These are phyloP conservation scores for Iselma pallidipennis DNA, from an alignment of 2,888 invertebrate species.

Conservation along the genomic window DNA sequence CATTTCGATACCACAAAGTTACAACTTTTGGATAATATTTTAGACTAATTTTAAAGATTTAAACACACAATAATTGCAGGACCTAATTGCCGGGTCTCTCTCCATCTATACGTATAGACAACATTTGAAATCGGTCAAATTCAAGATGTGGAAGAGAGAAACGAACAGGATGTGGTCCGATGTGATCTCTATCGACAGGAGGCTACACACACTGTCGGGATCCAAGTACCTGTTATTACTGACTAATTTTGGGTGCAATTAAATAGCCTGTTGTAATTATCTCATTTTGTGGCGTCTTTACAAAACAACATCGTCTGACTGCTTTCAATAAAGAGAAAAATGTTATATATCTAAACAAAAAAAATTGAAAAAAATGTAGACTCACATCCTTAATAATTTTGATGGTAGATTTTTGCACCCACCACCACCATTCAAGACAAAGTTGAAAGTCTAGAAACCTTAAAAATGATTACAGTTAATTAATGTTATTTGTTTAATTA, in stretches of 20 bases:
- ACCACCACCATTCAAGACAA: neutral
- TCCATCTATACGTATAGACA: constrained; percentile 23
- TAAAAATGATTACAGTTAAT: constrained; percentile 21
- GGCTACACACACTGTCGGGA: constrained; percentile 37
- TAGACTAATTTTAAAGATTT: constrained; percentile 45
- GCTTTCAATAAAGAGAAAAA: constrained; percentile 21
- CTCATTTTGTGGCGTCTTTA: constrained; percentile 55
- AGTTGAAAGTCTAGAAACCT: neutral
- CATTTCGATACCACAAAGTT: constrained; percentile 30
- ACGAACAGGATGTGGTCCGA: constrained; percentile 29
- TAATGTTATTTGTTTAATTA: constrained; percentile 32
- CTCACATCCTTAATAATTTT: constrained; percentile 31
- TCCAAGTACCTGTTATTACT: constrained; percentile 54
- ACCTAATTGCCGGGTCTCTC: constrained; percentile 45
- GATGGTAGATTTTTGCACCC: neutral
- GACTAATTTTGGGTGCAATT: constrained; percentile 55
- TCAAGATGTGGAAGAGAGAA: constrained; percentile 12
- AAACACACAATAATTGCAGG: constrained; percentile 52
- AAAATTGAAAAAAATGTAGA: constrained; percentile 37
- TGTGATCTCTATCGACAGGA: constrained; percentile 35
- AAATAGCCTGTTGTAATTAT: constrained; percentile 54
- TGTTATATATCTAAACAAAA: constrained; percentile 12
- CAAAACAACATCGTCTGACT: constrained; percentile 40
- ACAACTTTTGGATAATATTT: constrained; percentile 46
- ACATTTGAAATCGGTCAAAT: constrained; percentile 30